Percentiles rank a stretch among this genome's conserved stretches.
phyloP scores from a whole-genome alignment of 2,888 invertebrate genomes.

The Lissonota sp. region DNA sequence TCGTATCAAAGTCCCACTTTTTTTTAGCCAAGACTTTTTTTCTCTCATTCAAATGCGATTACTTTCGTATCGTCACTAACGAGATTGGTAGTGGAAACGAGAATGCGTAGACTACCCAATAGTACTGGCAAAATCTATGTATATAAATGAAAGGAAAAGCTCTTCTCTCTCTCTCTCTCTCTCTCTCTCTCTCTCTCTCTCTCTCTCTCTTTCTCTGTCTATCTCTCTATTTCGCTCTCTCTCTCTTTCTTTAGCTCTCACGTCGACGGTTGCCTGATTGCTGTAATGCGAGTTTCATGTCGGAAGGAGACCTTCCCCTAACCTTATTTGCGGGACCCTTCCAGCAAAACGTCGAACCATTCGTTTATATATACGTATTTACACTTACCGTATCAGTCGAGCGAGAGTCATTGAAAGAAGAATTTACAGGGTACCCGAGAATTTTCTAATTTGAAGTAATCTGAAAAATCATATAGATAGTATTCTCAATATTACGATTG shows the following conservation, averaged over 20 bases:
- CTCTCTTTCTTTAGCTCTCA: conserved; percentile 25
- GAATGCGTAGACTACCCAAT: background rate
- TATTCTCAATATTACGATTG: background rate
- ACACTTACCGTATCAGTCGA: conserved; percentile 26
- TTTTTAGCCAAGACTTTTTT: background rate
- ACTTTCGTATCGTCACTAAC: conserved; percentile 38
- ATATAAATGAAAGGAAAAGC: background rate
- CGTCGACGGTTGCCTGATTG: conserved; percentile 61
- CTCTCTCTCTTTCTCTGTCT: conserved; percentile 2
- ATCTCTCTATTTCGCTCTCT: conserved; percentile 11
- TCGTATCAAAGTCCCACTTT: conserved; percentile 4
- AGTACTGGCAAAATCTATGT: too few species aligned
- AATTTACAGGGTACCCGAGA: background rate
- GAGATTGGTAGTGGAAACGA: conserved; percentile 37
- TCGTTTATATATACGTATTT: conserved; percentile 7
- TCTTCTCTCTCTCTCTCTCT: conserved; percentile 24
- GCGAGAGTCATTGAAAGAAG: conserved; percentile 8
- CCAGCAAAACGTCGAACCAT: conserved; percentile 43
- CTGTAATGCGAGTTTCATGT: conserved; percentile 69
- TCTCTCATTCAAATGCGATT: conserved; percentile 36
- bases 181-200: conserved; percentile 16
- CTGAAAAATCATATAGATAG: background rate
- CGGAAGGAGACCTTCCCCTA: conserved; percentile 1
- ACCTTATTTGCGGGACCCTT: conserved; percentile 41
- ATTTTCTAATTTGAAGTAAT: conserved; percentile 16